Conservation (phyloP, 2,113 vertebrate species). For the Leucosticte australis region DNA sequence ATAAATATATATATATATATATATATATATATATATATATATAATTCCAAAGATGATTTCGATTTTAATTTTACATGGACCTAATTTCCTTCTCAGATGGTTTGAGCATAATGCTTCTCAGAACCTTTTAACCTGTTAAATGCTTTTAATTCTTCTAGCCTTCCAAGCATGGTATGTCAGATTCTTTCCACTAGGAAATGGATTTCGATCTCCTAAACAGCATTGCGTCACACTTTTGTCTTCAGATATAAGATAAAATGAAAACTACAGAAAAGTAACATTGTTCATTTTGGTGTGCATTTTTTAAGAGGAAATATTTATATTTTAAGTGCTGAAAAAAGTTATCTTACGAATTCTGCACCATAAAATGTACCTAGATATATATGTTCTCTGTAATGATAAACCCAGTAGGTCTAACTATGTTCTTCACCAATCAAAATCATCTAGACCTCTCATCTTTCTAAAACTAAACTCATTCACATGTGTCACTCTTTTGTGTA, state of each 20-base stretch:
- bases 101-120: not conserved
- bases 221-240: not conserved
- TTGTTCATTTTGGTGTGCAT: not conserved
- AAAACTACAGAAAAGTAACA: slow-evolving; percentile 11
- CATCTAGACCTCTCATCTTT: not conserved
- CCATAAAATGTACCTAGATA: not conserved
- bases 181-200: not conserved
- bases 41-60: not conserved
- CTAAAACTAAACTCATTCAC: not conserved
- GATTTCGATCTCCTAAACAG: slow-evolving; percentile 35
- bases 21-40: too few relatives aligned
- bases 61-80: not conserved
- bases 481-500: not conserved
- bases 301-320: not conserved
- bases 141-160: not conserved
- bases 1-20: too few relatives aligned
- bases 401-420: not conserved
- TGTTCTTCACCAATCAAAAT: not conserved
- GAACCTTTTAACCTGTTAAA: not conserved
- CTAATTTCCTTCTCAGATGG: not conserved
- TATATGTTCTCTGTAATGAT: not conserved
- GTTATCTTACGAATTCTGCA: not conserved
- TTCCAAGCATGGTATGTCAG: not conserved
- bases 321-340: not conserved
- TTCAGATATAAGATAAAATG: not conserved